Base-by-base conservation (phyloP, 2,113 vertebrate species). In the Perca fluviatilis region DNA sequence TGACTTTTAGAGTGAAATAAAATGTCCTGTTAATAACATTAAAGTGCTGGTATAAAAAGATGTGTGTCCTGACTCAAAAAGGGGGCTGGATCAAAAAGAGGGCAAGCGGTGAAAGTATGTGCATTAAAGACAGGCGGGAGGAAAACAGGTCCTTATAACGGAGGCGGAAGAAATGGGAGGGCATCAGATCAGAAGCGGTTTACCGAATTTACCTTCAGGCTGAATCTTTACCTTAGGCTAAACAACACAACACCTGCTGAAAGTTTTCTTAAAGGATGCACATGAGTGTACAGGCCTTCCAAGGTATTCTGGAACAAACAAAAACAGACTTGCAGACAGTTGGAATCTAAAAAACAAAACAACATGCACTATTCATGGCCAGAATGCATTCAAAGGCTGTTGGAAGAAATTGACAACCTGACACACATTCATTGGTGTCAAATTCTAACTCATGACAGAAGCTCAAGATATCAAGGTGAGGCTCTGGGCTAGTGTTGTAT, bases 331-430 rank as follows among this genome's bases (percentile, higher is more conserved):
- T 82, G 83, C 89, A 95, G 94, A 94, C 84, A 91, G 91, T 87
- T 88, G 86, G 92, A 91, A 92, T 91, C 87, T 89, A 90, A 90
- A 89, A 94, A 91, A 91, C 86, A 93, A 93, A 94, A 94, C 90
- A 95, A 93, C 93, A 95, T 95, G 78, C 92, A 95, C 92, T 95
- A 96, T 96, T 95, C 94, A 95, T 94, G 93, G 87, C 86, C 90
- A 88, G 88, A 40, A 87, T 88, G 85, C 85, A 86, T 92, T 94
- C 91, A 95, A 93, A 93, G 92, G 84, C 88, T 88, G 83, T 80
- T 85, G 88, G 86, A 91, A 86, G 89, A 91, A 88, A 93, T 90
- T 95, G 93, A 95, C 94, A 95, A 93, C 73, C 90, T 94, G 93
- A 95, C 93, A 93, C 87, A 91, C 83, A 92, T 93, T 93, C 91